Evolutionary conservation across 1,140 invertebrate species (phyloP).

Genomic region (Rhagoletis pomonella): DNA sequence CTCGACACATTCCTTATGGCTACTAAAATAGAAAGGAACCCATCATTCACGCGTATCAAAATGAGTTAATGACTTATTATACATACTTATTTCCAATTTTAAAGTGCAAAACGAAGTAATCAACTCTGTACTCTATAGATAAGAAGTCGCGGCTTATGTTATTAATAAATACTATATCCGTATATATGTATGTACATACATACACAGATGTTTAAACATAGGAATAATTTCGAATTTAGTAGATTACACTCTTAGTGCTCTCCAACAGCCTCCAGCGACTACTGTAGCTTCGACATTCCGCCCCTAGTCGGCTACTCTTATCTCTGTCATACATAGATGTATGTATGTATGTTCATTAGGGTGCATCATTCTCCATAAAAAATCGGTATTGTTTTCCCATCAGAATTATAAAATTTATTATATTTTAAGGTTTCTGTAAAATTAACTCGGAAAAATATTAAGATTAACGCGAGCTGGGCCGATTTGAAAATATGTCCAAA

Average conservation of each 20-base stretch:
- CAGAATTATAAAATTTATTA: too few relatives aligned
- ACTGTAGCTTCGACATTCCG: not conserved
- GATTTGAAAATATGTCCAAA: too few relatives aligned
- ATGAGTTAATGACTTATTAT: not conserved
- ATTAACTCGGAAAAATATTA: too few relatives aligned
- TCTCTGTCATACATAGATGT: not conserved
- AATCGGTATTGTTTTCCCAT: too few relatives aligned
- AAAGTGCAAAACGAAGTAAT: constrained; percentile 13
- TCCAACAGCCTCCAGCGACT: not conserved
- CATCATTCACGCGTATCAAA: not conserved
- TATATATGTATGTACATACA: not conserved
- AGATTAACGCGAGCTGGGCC: too few relatives aligned
- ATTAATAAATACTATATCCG: too few relatives aligned
- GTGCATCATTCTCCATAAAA: not conserved
- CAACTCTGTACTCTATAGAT: constrained; percentile 30
- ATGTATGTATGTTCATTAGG: not conserved
- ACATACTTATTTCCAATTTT: not conserved
- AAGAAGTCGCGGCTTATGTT: not conserved
- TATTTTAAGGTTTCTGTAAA: too few relatives aligned
- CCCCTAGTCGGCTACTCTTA: not conserved
- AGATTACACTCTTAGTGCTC: not conserved
- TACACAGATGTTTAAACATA: not conserved
- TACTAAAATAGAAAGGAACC: constrained; percentile 6
- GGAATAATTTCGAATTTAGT: too few relatives aligned
- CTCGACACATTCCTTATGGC: not conserved